Evolutionary conservation across 2,113 vertebrate species (phyloP), one percentile per base, ranked within the genome.

Genomic region (Ciconia stormi): DNA sequence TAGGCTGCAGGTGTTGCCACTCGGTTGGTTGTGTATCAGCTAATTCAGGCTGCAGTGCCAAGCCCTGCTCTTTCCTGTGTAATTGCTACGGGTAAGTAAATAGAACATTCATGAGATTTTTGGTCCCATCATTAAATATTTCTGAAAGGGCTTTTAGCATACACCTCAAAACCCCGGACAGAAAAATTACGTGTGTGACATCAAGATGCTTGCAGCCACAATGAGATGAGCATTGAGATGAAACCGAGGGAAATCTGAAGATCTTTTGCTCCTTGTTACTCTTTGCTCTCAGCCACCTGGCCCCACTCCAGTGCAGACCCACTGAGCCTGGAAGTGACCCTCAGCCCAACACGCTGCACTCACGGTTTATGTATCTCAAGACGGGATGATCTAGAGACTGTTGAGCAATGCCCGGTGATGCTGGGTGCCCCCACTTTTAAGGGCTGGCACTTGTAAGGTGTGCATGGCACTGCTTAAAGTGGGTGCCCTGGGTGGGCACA

Each of bases 101-200:
- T 74, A 94, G 73, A 86, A 93, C 94, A 93, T 94, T 95, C 89
- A 76, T 90, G 81, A 93, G 90, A 88, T 82, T 97, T 97, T 97
- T 85, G 76, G 86, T 89, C 73, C 83, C 4, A 5, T 93, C 94
- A 92, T 97, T 94, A 97, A 97, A 95, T 95, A 94, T 95, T 97
- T 97, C 88, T 96, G 90, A 95, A 93, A 85, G 82, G 85, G 93
- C 96, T 97, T 96, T 96, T 96, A 93, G 59, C 46, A 17, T 56
- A 80, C 4, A 21, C 71, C 89, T 95, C 87, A 91, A 92, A 96
- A 95, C 53, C 72, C 34, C 52, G 87, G 96, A 77, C 78, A 82
- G 85, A 82, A 91, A 77, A 87, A 71, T 65, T n/a, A 80, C 3
- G 30, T 87, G 62, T 12, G 0, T 72, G 90, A 81, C 89, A 82